A percentile compares a stretch with the other conserved stretches of the same genome.
phyloP scores from a whole-genome alignment of 2,888 invertebrate species.

The Holacanthella duospinosa region DNA sequence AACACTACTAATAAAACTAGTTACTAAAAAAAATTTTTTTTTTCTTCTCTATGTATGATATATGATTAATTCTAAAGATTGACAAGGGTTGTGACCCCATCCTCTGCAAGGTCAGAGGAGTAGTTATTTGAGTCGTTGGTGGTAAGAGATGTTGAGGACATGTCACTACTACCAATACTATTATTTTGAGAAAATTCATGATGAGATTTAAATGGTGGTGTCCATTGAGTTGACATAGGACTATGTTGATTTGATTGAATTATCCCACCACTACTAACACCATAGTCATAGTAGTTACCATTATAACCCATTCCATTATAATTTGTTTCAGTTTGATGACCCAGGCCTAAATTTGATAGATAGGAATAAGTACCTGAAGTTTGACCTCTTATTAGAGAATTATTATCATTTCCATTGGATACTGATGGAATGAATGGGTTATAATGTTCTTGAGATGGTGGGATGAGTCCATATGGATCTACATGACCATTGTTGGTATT shows the following conservation, averaged over 20 bases:
- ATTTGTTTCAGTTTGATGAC: not conserved
- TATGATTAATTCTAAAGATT: too few species aligned
- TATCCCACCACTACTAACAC: too few species aligned
- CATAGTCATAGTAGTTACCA: not conserved
- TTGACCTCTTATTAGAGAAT: too few species aligned
- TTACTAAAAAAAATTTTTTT: not conserved
- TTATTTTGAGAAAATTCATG: not conserved
- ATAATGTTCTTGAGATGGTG: not conserved
- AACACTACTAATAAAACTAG: too few species aligned
- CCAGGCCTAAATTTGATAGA: too few species aligned
- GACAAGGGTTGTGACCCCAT: conserved; percentile 18
- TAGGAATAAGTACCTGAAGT: not conserved
- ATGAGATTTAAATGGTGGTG: not conserved
- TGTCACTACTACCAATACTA: not conserved
- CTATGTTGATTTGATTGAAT: too few species aligned
- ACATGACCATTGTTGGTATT: not conserved
- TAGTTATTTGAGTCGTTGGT: conserved; percentile 7
- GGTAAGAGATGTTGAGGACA: not conserved
- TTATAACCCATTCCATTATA: too few species aligned
- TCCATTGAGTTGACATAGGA: not conserved
- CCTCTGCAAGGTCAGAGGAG: conserved; percentile 15
- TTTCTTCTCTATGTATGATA: too few species aligned
- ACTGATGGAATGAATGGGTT: not conserved
- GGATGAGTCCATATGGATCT: not conserved
- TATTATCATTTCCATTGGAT: not conserved